Evolutionary conservation across 1,140 invertebrate species (phyloP).

Genomic region (Drosophila navojoa): DNA sequence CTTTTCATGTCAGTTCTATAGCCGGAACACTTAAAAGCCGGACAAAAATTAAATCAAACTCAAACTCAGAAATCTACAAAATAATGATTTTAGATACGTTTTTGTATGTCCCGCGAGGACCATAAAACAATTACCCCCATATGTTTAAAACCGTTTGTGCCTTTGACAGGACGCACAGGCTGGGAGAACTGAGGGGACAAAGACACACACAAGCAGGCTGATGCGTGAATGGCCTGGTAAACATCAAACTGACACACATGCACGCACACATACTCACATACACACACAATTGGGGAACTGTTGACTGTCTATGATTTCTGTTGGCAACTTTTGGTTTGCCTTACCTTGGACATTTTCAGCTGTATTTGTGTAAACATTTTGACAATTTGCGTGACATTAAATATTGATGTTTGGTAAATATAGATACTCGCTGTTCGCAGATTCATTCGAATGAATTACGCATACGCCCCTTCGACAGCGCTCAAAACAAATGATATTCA

Average conservation of each 20-base stretch:
- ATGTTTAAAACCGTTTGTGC: slow-evolving; percentile 50
- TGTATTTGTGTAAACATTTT: slow-evolving; percentile 63
- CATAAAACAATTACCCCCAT: slow-evolving; percentile 74
- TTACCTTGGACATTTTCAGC: slow-evolving; percentile 48
- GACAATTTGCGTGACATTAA: slow-evolving; percentile 66
- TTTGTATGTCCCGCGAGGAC: slow-evolving; percentile 69
- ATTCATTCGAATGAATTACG: slow-evolving; percentile 29
- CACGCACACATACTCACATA: slow-evolving; percentile 1
- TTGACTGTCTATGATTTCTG: slow-evolving; percentile 44
- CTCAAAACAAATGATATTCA: neutral
- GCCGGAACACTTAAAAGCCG: too few relatives aligned
- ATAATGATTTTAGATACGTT: slow-evolving; percentile 59
- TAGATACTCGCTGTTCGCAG: slow-evolving; percentile 16
- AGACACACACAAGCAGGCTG: slow-evolving; percentile 17
- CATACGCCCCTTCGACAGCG: slow-evolving; percentile 37
- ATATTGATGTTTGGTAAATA: slow-evolving; percentile 74
- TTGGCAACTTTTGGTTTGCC: slow-evolving; percentile 57
- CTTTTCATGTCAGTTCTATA: too few relatives aligned
- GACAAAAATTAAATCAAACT: neutral
- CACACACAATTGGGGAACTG: slow-evolving; percentile 26
- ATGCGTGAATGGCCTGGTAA: neutral
- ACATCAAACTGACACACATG: slow-evolving; percentile 7
- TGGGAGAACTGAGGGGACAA: slow-evolving; percentile 37
- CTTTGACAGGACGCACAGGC: slow-evolving; percentile 47
- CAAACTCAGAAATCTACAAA: slow-evolving; percentile 43